Base-by-base conservation (phyloP, 2,113 vertebrate genomes). In the Clinocottus analis region DNA sequence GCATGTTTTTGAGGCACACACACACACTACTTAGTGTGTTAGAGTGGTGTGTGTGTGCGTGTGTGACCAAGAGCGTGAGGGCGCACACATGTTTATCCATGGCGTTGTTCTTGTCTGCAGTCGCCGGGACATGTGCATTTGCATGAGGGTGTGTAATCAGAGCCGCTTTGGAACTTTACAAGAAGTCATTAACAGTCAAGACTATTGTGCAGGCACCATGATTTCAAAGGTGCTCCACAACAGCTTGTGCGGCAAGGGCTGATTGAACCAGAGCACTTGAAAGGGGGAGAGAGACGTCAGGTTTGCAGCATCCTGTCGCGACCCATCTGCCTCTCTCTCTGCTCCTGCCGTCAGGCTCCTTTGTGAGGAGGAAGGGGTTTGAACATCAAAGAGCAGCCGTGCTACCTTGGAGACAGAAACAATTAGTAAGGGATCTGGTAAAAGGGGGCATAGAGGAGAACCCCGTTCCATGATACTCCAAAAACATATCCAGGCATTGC, bases 201-300 rank as follows among this genome's bases (percentile, higher is more conserved):
- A 94, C 93, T 95, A 94, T 95, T 95, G 94, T 95, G 93, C 91
- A 92, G 91, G 91, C 90, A 73, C 88, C 90, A 73, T 90, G 91
- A 94, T 95, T 95, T 94, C 93, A 95, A 95, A 95, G 94, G 94
- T 94, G 94, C 91, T 94, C 91, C 91, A 91, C 93, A 94, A 94
- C 94, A 95, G 94, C 94, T 95, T 95, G 93, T 94, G 91, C 89
- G 88, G 92, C 77, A 69, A 92, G 89, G 92, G 90, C 92, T 94
- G 94, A 95, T 94, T 95, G 95, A 95, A 94, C 94, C 90, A 74
- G 90, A 93, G 91, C 93, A 94, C 94, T 94, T 94, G 94, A 95
- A 94, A 95, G 94, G 89, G 91, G 91, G 88, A 94, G 93, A 94
- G 93, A 95, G 93, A 95, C 90, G 92, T 94, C 93, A 93, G 93